Conservation (phyloP, 2,888 invertebrate genomes). For the Frankliniella fusca region DNA sequence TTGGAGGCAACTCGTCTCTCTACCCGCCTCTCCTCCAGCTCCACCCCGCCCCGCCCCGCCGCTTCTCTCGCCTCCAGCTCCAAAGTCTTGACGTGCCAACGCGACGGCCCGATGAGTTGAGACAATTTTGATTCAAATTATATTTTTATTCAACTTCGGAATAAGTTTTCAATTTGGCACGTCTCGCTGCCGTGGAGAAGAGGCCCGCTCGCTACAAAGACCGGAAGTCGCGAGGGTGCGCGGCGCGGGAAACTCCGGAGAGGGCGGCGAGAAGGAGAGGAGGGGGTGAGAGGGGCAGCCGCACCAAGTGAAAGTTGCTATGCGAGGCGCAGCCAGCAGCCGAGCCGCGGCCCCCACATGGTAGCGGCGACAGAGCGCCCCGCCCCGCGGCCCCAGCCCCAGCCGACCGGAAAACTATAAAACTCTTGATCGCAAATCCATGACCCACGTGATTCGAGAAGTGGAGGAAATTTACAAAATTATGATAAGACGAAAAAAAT, state of each 20-base stretch:
- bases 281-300: neutral
- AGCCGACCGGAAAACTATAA: neutral
- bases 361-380: neutral
- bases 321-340: too few species aligned
- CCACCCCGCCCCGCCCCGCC: neutral
- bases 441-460: too few species aligned
- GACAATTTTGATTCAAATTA: conserved; percentile 16
- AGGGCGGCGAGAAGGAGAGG: neutral
- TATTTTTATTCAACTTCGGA: neutral
- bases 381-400: neutral
- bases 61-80: neutral
- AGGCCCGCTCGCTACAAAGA: neutral
- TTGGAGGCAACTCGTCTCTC: neutral
- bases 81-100: neutral
- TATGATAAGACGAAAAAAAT: too few species aligned
- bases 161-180: conserved; percentile 19
- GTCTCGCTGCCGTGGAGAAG: neutral
- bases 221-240: neutral
- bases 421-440: neutral
- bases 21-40: neutral
- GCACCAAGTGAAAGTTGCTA: neutral
- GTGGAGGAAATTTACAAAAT: too few species aligned
- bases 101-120: neutral
- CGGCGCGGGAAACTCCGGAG: too few species aligned
- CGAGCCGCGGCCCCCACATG: neutral